Evolutionary conservation across 2,888 invertebrate genomes (phyloP), one percentile per base, ranked within the genome.

Genomic region (Drosophila antonietae): DNA sequence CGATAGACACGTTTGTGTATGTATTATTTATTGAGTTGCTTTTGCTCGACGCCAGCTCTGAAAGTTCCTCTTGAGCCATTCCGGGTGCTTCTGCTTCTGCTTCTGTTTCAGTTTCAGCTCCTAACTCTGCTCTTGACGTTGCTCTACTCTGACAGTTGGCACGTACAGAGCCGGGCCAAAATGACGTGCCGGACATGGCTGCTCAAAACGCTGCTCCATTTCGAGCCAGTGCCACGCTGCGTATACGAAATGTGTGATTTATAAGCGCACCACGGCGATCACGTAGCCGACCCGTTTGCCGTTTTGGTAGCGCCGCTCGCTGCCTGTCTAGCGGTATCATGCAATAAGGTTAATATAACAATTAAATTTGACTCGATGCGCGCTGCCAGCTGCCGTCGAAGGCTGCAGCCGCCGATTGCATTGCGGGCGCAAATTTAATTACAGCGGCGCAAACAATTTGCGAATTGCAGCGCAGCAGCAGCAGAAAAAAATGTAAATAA

Each of bases 191-290:
- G 73, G 72, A 72, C 74, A 68, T 39, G 44, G 47, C 55, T 58
- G 70, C 60, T 53, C 58, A 44, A 47, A 57, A 41, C 56, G 51
- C 71, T 46, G 46, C 15, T 37, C 47, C 8, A 15, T 15, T 49
- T 39, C 49, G 59, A 39, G 59, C 49, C 77, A 49, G 41, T 61
- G 68, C 79, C 66, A 68, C 66, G 70, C 58, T 63, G 65, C 75
- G 80, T 75, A 81, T 69, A 75, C 81, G 78, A 66, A 75, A 78
- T 85, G 86, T 85, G 86, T 88, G 89, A 89, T 83, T 88, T 88
- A 88, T 88, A 80, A 78, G 73, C 69, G 68, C 23, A 69, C 63
- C 61, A 66, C 71, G 68, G 55, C 53, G 84, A 89, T 88, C 88
- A 88, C 89, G 89, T 89, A 84, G 67, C 56, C 68, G 69, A 44